Evolutionary conservation across 64 coral and sea anemone species (phyloP).

Genomic region (Dendrophyllia cribrosa): DNA sequence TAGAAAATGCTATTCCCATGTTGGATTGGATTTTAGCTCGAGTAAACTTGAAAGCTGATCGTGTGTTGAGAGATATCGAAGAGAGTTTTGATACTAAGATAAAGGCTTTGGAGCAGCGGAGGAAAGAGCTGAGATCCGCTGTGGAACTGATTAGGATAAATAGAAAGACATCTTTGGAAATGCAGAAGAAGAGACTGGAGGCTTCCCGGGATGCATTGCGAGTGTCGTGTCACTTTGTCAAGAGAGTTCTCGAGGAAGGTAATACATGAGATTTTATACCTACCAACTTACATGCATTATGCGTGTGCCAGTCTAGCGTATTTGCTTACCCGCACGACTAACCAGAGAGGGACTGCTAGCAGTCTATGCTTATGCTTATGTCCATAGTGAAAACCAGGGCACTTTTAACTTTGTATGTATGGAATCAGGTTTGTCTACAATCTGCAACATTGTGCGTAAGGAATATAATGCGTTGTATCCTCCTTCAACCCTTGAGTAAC

Average conservation of each 20-base stretch:
- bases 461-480: no score
- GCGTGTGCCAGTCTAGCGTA: background rate
- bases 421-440: no score
- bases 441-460: no score
- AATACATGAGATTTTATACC: background rate
- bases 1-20: conserved; percentile 71
- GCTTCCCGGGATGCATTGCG: conserved; percentile 52
- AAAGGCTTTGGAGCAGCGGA: conserved; percentile 64
- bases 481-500: no score
- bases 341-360: no score
- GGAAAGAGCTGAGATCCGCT: conserved; percentile 39
- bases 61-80: conserved; percentile 59
- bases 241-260: conserved; percentile 79
- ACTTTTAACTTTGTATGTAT: no score
- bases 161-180: conserved; percentile 56
- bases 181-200: conserved; percentile 55
- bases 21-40: conserved; percentile 65
- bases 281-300: background rate
- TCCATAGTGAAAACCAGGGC: no score
- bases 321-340: no score
- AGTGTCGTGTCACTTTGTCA: conserved; percentile 72
- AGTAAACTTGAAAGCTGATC: conserved; percentile 65
- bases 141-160: conserved; percentile 65
- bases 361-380: no score
- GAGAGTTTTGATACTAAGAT: conserved; percentile 54